Evolutionary conservation across 2,888 invertebrate species (phyloP).

Genomic region (Ceriagrion tenellum): DNA sequence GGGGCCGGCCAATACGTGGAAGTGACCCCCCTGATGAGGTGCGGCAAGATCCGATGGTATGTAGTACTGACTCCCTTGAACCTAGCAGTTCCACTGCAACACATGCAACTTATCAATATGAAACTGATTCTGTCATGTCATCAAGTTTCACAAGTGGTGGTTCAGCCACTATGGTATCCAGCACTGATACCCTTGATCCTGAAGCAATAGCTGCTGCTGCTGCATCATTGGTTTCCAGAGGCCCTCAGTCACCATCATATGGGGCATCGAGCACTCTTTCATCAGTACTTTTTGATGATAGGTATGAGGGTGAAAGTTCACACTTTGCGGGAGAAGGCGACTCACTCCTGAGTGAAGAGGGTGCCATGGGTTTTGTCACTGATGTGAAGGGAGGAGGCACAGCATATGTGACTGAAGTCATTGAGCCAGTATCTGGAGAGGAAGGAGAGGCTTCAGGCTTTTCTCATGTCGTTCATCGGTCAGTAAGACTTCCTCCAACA

Average conservation of each 20-base stretch:
- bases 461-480: constrained; percentile 78
- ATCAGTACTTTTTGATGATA: constrained; percentile 57
- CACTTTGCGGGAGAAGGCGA: constrained; percentile 31
- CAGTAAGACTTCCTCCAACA: constrained; percentile 79
- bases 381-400: constrained; percentile 44
- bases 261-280: constrained; percentile 32
- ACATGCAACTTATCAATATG: constrained; percentile 90
- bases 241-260: constrained; percentile 52
- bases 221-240: constrained; percentile 54
- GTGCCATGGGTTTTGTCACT: constrained; percentile 16
- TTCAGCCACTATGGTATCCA: constrained; percentile 91
- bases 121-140: constrained; percentile 91
- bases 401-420: constrained; percentile 79
- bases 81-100: constrained; percentile 90
- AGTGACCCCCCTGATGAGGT: constrained; percentile 73
- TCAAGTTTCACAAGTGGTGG: constrained; percentile 91
- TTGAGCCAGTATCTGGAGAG: constrained; percentile 75
- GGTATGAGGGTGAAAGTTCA: constrained; percentile 45
- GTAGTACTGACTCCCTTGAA: constrained; percentile 87
- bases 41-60: constrained; percentile 78
- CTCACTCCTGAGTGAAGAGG: background rate
- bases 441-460: constrained; percentile 77
- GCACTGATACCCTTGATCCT: constrained; percentile 85
- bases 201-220: constrained; percentile 73
- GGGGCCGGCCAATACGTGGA: constrained; percentile 72